Evolutionary conservation across 2,113 vertebrate species (phyloP), one percentile per base, ranked within the genome.

Genomic region (Tetraodon nigroviridis): DNA sequence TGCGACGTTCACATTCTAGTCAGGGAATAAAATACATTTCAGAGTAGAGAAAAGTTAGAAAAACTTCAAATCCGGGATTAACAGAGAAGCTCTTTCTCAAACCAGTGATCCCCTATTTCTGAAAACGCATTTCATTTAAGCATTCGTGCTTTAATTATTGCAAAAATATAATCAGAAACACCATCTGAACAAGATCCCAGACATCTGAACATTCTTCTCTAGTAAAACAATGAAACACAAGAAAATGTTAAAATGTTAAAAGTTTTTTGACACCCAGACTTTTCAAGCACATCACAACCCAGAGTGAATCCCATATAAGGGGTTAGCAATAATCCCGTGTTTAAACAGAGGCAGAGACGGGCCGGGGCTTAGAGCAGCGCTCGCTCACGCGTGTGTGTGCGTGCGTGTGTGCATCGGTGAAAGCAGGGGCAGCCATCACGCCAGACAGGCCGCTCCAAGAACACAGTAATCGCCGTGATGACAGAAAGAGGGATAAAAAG

Each of bases 401-500:
- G 37, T 50, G 44, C 56, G 67, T 71, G 46, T 47, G 18, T 65
- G 71, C 29, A 51, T 56, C 49, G 55, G 65, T 75, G 67, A 73
- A 57, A 60, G 53, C 67, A 54, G 52, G 61, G 63, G 69, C 66
- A 67, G 78, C 68, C 73, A 56, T 46, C 32, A 72, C 46, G 42
- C 65, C 79, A 82, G 76, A 81, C 61, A 68, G 67, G 70, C 71
- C 42, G 59, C 78, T 69, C 76, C 80, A 81, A 79, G 82, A 73
- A 79, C 76, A 55, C 73, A 60, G 78, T 84, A 84, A 86, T 84
- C 79, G 60, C 66, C 61, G 67, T 50, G 71, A 85, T 85, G 81
- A 85, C 84, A 76, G 79, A 74, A 69, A 61, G 69, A 44, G 61
- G 81, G 81, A 86, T 83, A 80, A 89, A 86, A 85, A 75, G 81